A percentile compares a stretch with the other conserved stretches of the same genome.
Evolutionary conservation across 2,888 invertebrate species (phyloP).

Genomic region (Drosophila subquinaria): DNA sequence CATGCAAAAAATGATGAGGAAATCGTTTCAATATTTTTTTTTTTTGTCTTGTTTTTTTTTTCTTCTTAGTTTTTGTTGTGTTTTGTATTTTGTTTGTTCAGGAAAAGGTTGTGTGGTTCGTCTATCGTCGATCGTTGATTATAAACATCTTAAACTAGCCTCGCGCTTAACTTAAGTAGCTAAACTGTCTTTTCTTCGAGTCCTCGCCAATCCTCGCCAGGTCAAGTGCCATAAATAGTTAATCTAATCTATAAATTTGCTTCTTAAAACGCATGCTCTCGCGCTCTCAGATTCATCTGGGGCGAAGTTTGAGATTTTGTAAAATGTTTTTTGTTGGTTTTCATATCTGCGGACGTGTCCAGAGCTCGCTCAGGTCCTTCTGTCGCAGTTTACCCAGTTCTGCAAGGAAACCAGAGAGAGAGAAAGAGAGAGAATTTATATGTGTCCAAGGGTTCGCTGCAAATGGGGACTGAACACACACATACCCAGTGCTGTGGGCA

Average conservation of each 20-base stretch:
- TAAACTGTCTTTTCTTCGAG: conserved; percentile 31
- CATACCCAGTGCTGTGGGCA: conserved; percentile 73
- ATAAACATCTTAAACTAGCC: conserved; percentile 66
- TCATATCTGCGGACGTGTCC: conserved; percentile 83
- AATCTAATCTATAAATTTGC: conserved; percentile 37
- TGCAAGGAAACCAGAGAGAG: conserved; percentile 38
- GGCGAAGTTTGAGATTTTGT: conserved; percentile 60
- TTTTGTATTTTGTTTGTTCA: conserved; percentile 12
- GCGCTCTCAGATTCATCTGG: conserved; percentile 46
- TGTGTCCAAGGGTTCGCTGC: not conserved
- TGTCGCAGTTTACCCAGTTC: conserved; percentile 82
- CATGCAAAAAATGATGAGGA: conserved; percentile 37
- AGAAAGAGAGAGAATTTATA: not conserved
- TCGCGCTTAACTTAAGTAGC: conserved; percentile 50
- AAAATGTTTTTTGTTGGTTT: conserved; percentile 48
- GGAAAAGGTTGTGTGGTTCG: conserved; percentile 31
- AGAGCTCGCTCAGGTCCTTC: conserved; percentile 82
- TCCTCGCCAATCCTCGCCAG: not conserved
- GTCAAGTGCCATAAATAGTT: conserved; percentile 44
- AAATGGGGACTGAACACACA: not conserved
- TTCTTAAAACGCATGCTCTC: conserved; percentile 28
- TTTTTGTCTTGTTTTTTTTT: not conserved
- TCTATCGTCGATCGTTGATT: conserved; percentile 3
- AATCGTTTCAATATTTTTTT: conserved; percentile 12
- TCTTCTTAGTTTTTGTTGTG: no score